These are phyloP conservation scores for Polypterus senegalus DNA, from an alignment of 2,113 vertebrate species.

Conservation along the genomic window DNA sequence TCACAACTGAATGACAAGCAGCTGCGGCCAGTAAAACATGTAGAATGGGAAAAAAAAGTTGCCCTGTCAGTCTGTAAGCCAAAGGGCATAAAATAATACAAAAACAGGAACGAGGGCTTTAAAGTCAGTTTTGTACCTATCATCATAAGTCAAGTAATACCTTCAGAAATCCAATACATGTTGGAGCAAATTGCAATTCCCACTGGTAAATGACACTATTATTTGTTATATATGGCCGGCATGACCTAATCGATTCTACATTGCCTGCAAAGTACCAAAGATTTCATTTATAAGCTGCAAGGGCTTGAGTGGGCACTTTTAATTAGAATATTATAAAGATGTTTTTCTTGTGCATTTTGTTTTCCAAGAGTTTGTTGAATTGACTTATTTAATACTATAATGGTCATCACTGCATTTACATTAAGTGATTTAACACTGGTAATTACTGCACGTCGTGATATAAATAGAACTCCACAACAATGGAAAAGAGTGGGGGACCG, in stretches of 20 bases:
- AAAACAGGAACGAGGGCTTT: constrained; percentile 34
- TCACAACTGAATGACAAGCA: constrained; percentile 59
- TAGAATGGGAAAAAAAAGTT: constrained; percentile 50
- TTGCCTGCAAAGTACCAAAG: constrained; percentile 35
- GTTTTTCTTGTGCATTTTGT: no score
- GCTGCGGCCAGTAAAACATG: constrained; percentile 61
- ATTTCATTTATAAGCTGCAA: constrained; percentile 20
- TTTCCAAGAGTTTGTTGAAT: no score
- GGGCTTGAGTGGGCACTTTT: not conserved
- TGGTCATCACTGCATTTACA: no score
- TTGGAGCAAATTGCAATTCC: constrained; percentile 41
- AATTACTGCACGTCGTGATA: no score
- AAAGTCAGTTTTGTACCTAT: constrained; percentile 30
- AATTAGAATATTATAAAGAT: no score
- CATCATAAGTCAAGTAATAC: constrained; percentile 31
- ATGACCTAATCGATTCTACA: constrained; percentile 41
- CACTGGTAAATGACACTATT: constrained; percentile 41
- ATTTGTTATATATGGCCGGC: constrained; percentile 45
- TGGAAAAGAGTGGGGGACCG: no score
- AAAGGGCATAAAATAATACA: constrained; percentile 45
- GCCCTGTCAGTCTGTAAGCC: constrained; percentile 58
- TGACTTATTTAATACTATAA: no score
- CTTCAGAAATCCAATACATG: constrained; percentile 32
- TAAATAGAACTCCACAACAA: no score
- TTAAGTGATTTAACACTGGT: no score